Evolutionary conservation across 2,888 invertebrate species (phyloP).

Genomic region (Drosophila mayaguana): DNA sequence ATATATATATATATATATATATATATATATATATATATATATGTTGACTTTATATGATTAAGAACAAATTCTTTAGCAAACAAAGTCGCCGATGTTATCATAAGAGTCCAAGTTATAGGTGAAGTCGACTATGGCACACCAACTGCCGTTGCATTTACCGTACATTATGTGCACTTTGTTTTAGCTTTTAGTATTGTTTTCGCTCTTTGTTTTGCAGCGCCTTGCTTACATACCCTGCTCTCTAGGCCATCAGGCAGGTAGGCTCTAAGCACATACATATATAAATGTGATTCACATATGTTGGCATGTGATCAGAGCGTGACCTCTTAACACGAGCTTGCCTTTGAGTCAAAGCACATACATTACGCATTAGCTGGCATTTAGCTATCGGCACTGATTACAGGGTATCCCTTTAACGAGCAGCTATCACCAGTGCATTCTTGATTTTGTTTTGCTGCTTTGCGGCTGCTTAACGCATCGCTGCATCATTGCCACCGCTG

Average conservation of each 20-base stretch:
- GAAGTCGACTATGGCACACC: neutral
- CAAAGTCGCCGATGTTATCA: neutral
- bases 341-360: neutral
- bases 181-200: constrained; percentile 15
- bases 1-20: neutral
- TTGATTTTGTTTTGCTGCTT: constrained; percentile 23
- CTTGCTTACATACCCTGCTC: constrained; percentile 16
- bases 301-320: neutral
- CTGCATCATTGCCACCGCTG: constrained; percentile 37
- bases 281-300: neutral
- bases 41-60: neutral
- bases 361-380: neutral
- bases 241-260: no score
- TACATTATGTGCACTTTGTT: constrained; percentile 40
- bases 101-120: neutral
- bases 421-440: neutral
- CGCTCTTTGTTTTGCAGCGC: constrained; percentile 5
- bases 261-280: no score
- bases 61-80: neutral
- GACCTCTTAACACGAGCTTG: neutral
- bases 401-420: constrained; percentile 13
- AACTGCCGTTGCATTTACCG: constrained; percentile 15
- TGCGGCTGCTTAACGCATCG: constrained; percentile 63
- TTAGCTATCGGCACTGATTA: neutral
- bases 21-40: neutral